These are phyloP conservation scores for Wasmannia auropunctata DNA, from an alignment of 1,140 invertebrate genomes.

Conservation along the genomic window DNA sequence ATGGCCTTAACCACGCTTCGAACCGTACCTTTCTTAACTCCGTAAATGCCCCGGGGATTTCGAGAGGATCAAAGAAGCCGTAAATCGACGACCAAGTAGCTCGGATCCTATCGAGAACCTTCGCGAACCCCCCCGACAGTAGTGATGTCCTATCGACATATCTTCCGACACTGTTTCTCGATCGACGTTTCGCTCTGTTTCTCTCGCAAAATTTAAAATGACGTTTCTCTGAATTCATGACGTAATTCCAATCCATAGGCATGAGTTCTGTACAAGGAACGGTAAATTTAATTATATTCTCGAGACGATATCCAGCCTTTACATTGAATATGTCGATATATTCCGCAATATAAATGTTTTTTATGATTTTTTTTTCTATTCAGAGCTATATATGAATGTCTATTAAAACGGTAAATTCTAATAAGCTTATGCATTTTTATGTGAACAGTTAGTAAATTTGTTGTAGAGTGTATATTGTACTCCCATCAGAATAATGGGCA, in stretches of 20 bases:
- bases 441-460: slow-evolving; percentile 26
- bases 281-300: not conserved
- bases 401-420: not conserved
- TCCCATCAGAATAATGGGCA: slow-evolving; percentile 4
- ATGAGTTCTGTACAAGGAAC: not conserved
- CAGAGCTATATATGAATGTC: not conserved
- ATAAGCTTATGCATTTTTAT: not conserved
- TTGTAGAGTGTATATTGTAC: not conserved
- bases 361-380: not conserved
- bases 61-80: slow-evolving; percentile 39
- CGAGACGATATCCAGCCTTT: not conserved
- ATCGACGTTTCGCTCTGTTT: not conserved
- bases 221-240: not conserved
- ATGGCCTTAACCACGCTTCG: slow-evolving; percentile 18
- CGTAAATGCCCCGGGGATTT: slow-evolving; percentile 43
- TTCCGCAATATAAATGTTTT: not conserved
- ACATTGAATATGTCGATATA: not conserved
- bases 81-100: slow-evolving; percentile 44
- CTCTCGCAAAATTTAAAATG: not conserved
- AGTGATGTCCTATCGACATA: slow-evolving; percentile 41
- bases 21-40: slow-evolving; percentile 36
- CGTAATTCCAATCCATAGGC: not conserved
- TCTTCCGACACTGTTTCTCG: slow-evolving; percentile 10
- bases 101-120: slow-evolving; percentile 32
- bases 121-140: not conserved